Evolutionary conservation across 2,888 invertebrate species (phyloP), one percentile per base, ranked within the genome.

Genomic region (Plutella xylostella): DNA sequence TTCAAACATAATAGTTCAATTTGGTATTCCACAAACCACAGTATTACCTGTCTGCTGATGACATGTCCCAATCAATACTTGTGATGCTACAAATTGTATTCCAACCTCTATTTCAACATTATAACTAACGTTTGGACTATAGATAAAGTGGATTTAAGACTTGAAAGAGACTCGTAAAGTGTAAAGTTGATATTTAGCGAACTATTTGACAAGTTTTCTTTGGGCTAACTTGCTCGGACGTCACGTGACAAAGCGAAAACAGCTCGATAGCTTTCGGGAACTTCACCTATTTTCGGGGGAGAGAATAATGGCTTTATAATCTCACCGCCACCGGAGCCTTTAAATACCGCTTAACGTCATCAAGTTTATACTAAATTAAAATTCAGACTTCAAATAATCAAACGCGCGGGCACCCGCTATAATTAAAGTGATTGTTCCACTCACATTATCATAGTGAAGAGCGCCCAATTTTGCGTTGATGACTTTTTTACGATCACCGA

Each of bases 401-500:
- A 33, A 3, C 15, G 7, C 33, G 3, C 1, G 7, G 2, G 3
- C 7, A 17, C 20, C 9, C 46, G 49, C 54, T 52, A 55, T 65
- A 75, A 74, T 75, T 72, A 74, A 67, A 56, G 49, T 69, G 72
- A 72, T 74, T 69, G 74, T 68, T 67, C 65, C 55, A 40, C 28
- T 54, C 45, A 56, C 65, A 76, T 77, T 73, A 77, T 78, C 74
- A 69, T 73, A 72, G 72, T 63, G 62, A 66, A 79, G 74, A 70
- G 69, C 66, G 72, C 71, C 76, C 79, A 78, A 79, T 79, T 79
- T 72, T 63, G 59, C 56, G 63, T 74, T 77, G 78, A 78, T 68
- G 77, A 74, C 73, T 75, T 75, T 78, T 80, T 80, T 80, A 80
- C 73, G 79, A 79, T 72, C 72, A 68, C 64, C 68, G 68, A 67